Base-by-base conservation (phyloP, 1,140 invertebrate genomes). In the Chlorops oryzae region DNA sequence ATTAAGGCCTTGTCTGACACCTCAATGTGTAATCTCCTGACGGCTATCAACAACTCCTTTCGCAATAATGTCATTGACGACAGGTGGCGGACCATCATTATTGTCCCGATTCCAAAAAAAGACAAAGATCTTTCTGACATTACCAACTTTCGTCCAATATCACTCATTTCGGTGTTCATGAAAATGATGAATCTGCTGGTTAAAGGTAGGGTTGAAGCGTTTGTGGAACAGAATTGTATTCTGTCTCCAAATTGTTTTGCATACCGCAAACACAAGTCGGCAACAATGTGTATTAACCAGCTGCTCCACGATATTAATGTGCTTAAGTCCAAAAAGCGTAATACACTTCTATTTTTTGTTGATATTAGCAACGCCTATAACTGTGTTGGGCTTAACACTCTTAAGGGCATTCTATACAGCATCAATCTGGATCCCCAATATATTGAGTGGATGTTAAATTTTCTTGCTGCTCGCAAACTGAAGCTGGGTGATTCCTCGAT, bases 91-190 rank as follows among this genome's bases (percentile, higher is more conserved):
- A 32, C 24, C 3, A 45, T 45, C 10, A 28, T 18, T 9, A 32
- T 45, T n/a, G n/a, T 32, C 7, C 25, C 25, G 6, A 45, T 45
- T 2, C 27, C 27, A 13, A 45, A 45, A 45, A 45, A 17, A 32
- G 27, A 32, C 17, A 28, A 27, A 45, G 43, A 45, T 17, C 17
- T 32, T 6, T 18, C 17, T 9, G 5, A n/a, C n/a, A n/a, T n/a
- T n/a, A n/a, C n/a, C 3, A 45, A 32, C 13, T 45, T 17, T 25
- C 2, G 43, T 13, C 43, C 43, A 3, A 45, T 45, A 28, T 25
- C 43, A 3, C 27, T 45, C 3, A 45, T 45, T n/a, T 18, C 25
- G 2, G 43, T 28, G 5, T 27, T 45, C 21, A n/a, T 45, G 5
- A 45, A 45, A 32, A 13, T 18, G 3, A 45, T 45, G 12, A 45